Conservation (phyloP, 2,113 vertebrate genomes). For the Trichomycterus rosablanca region DNA sequence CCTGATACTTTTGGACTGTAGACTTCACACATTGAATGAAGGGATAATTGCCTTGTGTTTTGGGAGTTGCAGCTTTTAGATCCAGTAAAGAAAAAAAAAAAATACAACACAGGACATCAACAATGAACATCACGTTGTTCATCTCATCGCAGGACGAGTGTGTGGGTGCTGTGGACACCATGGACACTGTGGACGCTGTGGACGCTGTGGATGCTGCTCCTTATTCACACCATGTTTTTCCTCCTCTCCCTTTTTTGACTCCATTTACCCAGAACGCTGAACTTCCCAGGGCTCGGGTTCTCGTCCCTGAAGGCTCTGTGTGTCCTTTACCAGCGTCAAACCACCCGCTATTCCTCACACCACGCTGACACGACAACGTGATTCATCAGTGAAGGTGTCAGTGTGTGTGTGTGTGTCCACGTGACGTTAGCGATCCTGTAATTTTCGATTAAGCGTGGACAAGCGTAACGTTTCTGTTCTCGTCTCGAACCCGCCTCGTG, state of each 20-base stretch:
- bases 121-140: neutral
- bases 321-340: neutral
- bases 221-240: no score
- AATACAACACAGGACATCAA: neutral
- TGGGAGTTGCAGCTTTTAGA: neutral
- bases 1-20: no score
- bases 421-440: conserved; percentile 25
- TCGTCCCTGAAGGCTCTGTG: neutral
- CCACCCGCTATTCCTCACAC: conserved; percentile 1
- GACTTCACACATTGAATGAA: no score
- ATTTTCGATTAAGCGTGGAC: conserved; percentile 31
- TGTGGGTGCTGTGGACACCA: conserved; percentile 14
- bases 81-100: neutral
- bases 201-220: conserved; percentile 13
- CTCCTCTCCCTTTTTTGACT: no score
- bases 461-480: conserved; percentile 13
- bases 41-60: conserved; percentile 1
- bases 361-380: conserved; percentile 18
- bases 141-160: conserved; percentile 17
- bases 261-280: no score
- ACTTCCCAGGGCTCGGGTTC: neutral
- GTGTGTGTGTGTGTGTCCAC: no score
- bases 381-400: conserved; percentile 16
- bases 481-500: neutral
- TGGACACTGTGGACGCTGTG: conserved; percentile 8